Base-by-base conservation (phyloP, 1,140 invertebrate genomes). In the Trichomalopsis sarcophagae region DNA sequence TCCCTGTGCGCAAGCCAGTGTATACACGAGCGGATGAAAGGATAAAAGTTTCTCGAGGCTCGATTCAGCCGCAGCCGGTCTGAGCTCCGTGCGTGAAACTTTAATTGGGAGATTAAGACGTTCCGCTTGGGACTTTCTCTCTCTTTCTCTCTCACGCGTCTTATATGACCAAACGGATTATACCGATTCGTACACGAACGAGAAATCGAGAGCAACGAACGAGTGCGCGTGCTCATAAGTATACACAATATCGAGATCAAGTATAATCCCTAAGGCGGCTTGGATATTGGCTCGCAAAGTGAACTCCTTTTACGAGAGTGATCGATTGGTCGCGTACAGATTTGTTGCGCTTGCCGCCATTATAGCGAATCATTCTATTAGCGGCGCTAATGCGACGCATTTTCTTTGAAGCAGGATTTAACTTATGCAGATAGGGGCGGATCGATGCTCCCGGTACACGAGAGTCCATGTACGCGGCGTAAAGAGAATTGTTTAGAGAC, bases 91-190 rank as follows among this genome's bases (percentile, higher is more conserved):
- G 86, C 86, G 87, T 84, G 80, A 86, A 88, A 88, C 85, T 88
- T 88, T 87, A 89, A 90, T 87, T 86, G 88, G 73, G 74, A 87
- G 88, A 89, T 90, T 90, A 87, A 87, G 86, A 82, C 75, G 84
- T 71, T 81, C 21, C 73, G 27, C 80, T 33, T 4, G 33, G 14
- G 55, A 62, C 55, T 62, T 62, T 6, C 17, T 62, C n/a, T 62
- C 55, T 62, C 55, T 36, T 1, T 27, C 27, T 27, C 27, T 27
- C 27, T 27, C 27, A 27, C 27, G 5, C 3, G 17, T 55, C 50
- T 27, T 55, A 36, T 36, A 36, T 36, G 5, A 3, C 13, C 50
- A 55, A 13, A 47, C 2, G 13, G 44, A 47, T 27, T 27, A 27
- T 27, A 27, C 27, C 27, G 27, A 27, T 27, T 27, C 27, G 27